Evolutionary conservation across 2,113 vertebrate genomes (phyloP), one percentile per base, ranked within the genome.

Genomic region (Anhinga rufa): DNA sequence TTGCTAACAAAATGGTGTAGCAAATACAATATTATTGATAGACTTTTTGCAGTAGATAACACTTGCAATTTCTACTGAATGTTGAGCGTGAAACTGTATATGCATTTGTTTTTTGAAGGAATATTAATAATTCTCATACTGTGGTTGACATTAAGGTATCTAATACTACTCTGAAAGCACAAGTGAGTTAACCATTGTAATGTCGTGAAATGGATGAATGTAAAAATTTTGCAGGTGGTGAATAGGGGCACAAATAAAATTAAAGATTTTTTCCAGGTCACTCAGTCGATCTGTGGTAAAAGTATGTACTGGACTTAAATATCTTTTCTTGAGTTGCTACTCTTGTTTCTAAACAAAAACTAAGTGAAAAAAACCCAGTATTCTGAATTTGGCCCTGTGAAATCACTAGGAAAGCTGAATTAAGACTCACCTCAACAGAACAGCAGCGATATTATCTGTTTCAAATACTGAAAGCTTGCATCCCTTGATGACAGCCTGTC

Each of bases 11-110:
- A 62, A 22, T 13, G 66, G 8, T 51, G 17, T 11, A 60, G 22
- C 54, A 58, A 64, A n/a, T 62, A 11, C 28, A 34, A 1, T 18
- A 19, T 29, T 62, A 65, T 26, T 0, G 2, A 25, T 60, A 0
- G 1, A 46, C n/a, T 55, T 28, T 42, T 62, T n/a, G 40, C 1
- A 0, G 57, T 66, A 38, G 24, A 36, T 51, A 64, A n/a, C 24
- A 10, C 38, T 75, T 87, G 34, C n/a, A 48, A 5, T 38, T 72
- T 82, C 48, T 20, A 34, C 42, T 57, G 52, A 80, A 68, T 44
- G 48, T 61, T 3, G 1, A 82, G 9, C 4, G 1, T 44, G 44
- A n/a, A 69, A 52, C 17, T 44, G 19, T 60, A 92, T 92, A 75
- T 66, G 32, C 14, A 0, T 34, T 36, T 55, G 18, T 48, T 79